A percentile compares a stretch with the other conserved stretches of the same genome.
Conservation (phyloP, 2,797 vertebrate species). For the Remorina albescens region DNA sequence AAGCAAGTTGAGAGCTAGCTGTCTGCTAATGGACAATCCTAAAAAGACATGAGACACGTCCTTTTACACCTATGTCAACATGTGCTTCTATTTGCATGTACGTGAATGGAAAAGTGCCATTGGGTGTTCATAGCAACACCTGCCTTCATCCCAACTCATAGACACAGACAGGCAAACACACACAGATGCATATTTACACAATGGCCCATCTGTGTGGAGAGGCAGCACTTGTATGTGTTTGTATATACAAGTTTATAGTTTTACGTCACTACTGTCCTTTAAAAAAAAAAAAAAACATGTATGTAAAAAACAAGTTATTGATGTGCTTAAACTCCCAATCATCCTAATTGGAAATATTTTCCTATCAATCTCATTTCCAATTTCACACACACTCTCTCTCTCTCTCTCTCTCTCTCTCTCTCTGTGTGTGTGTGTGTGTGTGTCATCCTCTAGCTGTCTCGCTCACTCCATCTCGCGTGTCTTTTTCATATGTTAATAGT, state of each 20-base stretch:
- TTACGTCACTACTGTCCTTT: slow-evolving; percentile 18
- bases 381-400: slow-evolving; percentile 13
- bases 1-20: neutral
- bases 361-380: slow-evolving; percentile 53
- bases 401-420: neutral
- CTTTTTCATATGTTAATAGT: slow-evolving; percentile 64
- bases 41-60: neutral
- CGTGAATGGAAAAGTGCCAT: slow-evolving; percentile 44
- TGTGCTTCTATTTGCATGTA: slow-evolving; percentile 16
- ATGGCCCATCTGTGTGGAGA: slow-evolving; percentile 35
- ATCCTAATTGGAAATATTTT: slow-evolving; percentile 56
- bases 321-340: slow-evolving; percentile 33
- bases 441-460: no score
- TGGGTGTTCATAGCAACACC: slow-evolving; percentile 52
- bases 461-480: slow-evolving; percentile 35
- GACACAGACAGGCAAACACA: slow-evolving; percentile 1
- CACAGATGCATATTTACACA: slow-evolving; percentile 17
- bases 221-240: neutral
- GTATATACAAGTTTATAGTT: neutral
- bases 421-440: no score
- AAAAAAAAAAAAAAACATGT: neutral
- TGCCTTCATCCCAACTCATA: slow-evolving; percentile 36
- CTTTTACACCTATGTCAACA: slow-evolving; percentile 10
- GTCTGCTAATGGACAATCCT: neutral
- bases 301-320: neutral